Conservation (phyloP, 2,797 vertebrate genomes). For the Megaceryle alcyon region DNA sequence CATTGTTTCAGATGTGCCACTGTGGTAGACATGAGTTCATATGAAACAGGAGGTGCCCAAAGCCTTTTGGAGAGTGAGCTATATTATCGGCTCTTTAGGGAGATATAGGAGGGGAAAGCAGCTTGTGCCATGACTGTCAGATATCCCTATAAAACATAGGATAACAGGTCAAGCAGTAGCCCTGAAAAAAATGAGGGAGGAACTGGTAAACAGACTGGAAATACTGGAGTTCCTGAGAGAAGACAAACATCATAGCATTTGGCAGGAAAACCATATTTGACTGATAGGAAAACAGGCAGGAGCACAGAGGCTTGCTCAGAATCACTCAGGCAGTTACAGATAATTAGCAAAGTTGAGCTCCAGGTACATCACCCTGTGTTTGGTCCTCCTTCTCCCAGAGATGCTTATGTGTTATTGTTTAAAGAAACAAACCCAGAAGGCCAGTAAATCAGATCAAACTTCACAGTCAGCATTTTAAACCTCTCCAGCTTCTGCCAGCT, state of each 20-base stretch:
- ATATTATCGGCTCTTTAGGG: not conserved
- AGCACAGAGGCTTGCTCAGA: not conserved
- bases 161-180: not conserved
- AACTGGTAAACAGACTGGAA: not conserved
- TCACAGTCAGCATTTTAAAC: constrained; percentile 18
- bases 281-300: not conserved
- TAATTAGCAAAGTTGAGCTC: not conserved
- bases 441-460: constrained; percentile 16
- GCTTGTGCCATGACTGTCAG: not conserved
- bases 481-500: constrained; percentile 23
- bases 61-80: not conserved
- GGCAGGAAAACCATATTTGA: not conserved
- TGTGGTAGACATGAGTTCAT: accelerated
- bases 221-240: not conserved
- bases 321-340: not conserved
- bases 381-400: not conserved
- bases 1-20: not conserved
- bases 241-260: not conserved
- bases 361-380: accelerated
- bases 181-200: not conserved
- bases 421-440: not conserved
- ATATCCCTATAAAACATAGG: not conserved
- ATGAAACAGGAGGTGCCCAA: not conserved
- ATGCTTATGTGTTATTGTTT: not conserved
- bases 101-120: not conserved